Evolutionary conservation across 1,140 invertebrate genomes (phyloP), one percentile per base, ranked within the genome.

Genomic region (Hirudo medicinalis): DNA sequence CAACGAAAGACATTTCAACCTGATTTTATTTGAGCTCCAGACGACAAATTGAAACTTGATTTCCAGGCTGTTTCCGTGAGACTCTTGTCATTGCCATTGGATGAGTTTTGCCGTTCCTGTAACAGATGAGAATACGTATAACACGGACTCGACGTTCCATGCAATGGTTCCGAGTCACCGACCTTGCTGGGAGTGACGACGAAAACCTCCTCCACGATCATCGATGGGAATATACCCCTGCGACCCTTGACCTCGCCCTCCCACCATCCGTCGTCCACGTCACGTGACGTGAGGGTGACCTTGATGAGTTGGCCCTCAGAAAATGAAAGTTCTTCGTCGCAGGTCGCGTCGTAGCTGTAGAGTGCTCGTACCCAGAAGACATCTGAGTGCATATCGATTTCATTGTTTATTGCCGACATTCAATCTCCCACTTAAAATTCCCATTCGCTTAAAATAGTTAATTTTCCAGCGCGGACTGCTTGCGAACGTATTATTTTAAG

Each of bases 261-360:
- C 94, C 94, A 97, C 66, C 92, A 98, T 0, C 94, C 94, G 78
- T 98, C 94, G 77, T 98, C 94, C 0, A 95, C 90, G 74, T 89
- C 89, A 76, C 92, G 89, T 71, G 79, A 79, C 73, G 82, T 80
- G 63, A 78, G 74, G 1, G 84, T 29, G 49, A 95, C 86, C 76
- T 86, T 86, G 36, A 94, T 87, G 25, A 91, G 86, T 82, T 94
- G 89, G 19, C 75, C 75, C 57, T 76, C 75, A 13, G 55, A 54
- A 67, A 76, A 76, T 20, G 67, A 67, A 71, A 76, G 69, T 54
- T 76, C 75, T 25, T 76, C 75, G 13, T 74, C 75, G 29, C 69
- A 69, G 13, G 73, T 74, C 15, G 70, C 75, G 36, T 69, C 55
- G 67, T 76, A 76, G 67, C 74, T 75, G 36, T 74, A 76, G 32